Percentiles rank a stretch among this genome's conserved stretches.
Evolutionary conservation across 1,140 invertebrate genomes (phyloP).

Genomic region (Nasonia longicornis): DNA sequence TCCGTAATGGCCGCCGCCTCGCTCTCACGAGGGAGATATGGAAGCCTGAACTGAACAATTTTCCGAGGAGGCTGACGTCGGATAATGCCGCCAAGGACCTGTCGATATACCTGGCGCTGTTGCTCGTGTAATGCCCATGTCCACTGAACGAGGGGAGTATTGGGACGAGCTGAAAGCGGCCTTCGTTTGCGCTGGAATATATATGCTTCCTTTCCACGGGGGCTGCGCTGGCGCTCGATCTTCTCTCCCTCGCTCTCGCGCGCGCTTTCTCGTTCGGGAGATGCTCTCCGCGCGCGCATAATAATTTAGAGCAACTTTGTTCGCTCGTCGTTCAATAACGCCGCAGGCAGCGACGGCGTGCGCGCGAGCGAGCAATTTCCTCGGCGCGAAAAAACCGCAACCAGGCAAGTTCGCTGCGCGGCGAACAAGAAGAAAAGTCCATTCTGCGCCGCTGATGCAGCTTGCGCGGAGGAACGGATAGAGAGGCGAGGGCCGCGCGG

Average conservation of each 20-base stretch:
- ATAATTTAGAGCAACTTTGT: conserved; percentile 50
- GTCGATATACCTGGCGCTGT: conserved; percentile 18
- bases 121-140: conserved; percentile 1
- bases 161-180: background rate
- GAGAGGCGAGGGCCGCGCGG: background rate
- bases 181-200: conserved; percentile 17
- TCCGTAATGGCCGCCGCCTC: background rate
- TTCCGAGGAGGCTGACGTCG: conserved; percentile 7
- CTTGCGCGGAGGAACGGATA: background rate
- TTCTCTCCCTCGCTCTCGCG: conserved; percentile 59
- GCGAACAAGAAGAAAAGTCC: conserved; percentile 36
- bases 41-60: conserved; percentile 15
- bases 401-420: conserved; percentile 8
- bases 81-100: conserved; percentile 27
- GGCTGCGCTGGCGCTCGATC: conserved; percentile 19
- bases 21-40: background rate
- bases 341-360: conserved; percentile 27
- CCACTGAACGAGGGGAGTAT: no score
- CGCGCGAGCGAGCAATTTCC: conserved; percentile 42
- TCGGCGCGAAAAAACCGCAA: conserved; percentile 26
- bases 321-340: conserved; percentile 47
- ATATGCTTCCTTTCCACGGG: conserved; percentile 28
- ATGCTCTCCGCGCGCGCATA: conserved; percentile 31
- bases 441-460: background rate
- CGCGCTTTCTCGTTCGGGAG: conserved; percentile 48